Base-by-base conservation (phyloP, 1,140 invertebrate species). In the Ips typographus region DNA sequence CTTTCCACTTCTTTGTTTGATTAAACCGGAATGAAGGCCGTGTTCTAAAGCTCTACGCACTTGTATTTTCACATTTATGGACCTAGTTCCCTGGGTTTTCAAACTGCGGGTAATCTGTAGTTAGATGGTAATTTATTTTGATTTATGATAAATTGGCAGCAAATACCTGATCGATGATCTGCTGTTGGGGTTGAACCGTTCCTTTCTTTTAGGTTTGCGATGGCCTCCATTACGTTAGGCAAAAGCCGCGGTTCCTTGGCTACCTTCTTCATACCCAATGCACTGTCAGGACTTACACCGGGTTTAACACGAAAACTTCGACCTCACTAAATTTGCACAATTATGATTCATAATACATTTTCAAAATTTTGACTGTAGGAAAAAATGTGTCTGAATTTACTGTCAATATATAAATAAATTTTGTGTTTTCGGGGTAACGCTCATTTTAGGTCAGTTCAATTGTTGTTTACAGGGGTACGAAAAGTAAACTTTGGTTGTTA, bases 1-100 rank as follows among this genome's bases (percentile, higher is more conserved):
- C 68, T 71, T 73, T 7, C 72, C 72, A 6, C 60, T 44, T 37
- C 38, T 68, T 6, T 67, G 70, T 43, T 70, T 73, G 1, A 73
- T 64, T 37, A 73, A 38, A 7, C 72, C 70, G 3, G 70, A 51
- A 5, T 71, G 51, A 1, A 70, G 6, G 3, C 64, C 72, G 38
- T 73, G 66, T n/a, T 70, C 63, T 22, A 73, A 40, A 39, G 72
- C 72, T 51, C 53, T 65, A 42, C 57, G 64, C 1, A 73, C 60
- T 66, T 73, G 66, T 53, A 70, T 58, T 3, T 70, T 62, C 3
- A 73, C 42, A 55, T 73, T 71, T 58, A 40, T 8, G 61, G 44
- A 47, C 39, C 42, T 2, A 57, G 39, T 43, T 60, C 47, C 1
- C 3, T 49, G 58, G 41, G 44, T 62, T 71, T 65, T 6, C 52